Evolutionary conservation across 2,797 vertebrate genomes (phyloP), one percentile per base, ranked within the genome.

Genomic region (Brachymystax lenok): DNA sequence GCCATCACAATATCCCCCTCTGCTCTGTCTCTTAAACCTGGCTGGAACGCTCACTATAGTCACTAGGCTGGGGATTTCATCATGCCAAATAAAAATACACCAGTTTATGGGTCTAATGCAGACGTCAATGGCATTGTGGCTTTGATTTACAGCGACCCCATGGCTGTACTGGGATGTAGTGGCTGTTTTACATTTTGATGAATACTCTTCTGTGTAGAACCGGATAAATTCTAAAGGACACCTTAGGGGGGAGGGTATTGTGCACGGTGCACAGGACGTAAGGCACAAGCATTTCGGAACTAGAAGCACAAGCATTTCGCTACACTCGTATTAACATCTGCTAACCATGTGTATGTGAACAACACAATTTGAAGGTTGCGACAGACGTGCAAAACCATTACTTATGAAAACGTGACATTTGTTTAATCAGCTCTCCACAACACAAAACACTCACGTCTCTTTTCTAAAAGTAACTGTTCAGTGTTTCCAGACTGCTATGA

Each of bases 111-210:
- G 74, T 73, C 81, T 87, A 88, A 89, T 87, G 83, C 82, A 90
- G 84, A 90, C 56, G 82, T 89, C 87, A 89, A 86, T 87, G 90
- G 83, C 81, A 89, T 84, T 83, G 88, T 83, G 74, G 67, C 79
- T 84, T 79, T 92, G 90, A 94, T 93, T 93, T 90, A 92, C 84
- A 6, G 73, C 16, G 74, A 80, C 79, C 85, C 84, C 73, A 77
- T 84, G 84, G 87, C 79, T 76, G 12, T 79, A 85, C 83, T 84
- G 80, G 88, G 87, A 92, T 91, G 84, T 77, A 1, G 17, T 74
- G 0, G 75, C 71, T 24, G 46, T 87, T 90, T 92, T 91, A 91
- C 85, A 87, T 90, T 85, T 79, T 88, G 88, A 90, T 89, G 80
- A 90, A 93, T 87, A 84, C 79, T 83, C 83, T 80, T 75, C 50